Base-by-base conservation (phyloP, 2,113 vertebrate genomes). In the Platycercus adscitus region DNA sequence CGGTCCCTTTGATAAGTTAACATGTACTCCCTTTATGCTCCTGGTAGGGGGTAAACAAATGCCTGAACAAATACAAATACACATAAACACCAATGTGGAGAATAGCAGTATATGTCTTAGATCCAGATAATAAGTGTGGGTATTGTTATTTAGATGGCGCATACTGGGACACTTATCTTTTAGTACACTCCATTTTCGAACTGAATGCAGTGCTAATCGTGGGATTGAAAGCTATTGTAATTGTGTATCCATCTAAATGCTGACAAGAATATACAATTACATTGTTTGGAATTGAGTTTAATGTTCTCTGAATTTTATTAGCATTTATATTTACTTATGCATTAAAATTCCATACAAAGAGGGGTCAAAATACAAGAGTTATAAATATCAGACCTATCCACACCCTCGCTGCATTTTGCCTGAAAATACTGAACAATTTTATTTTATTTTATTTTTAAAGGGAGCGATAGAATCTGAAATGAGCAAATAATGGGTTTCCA, bases 151-250 rank as follows among this genome's bases (percentile, higher is more conserved):
- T 98, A 97, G 98, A 98, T 97, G 97, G 96, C 43, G 66, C 98
- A 97, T 97, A 98, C 97, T 98, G 98, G 97, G 97, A 97, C 97
- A 97, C 97, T 98, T 98, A 98, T 97, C 98, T 98, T 98, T 98
- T 97, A 98, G 96, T 97, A 94, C 97, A 96, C 95, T 98, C 97
- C 94, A 97, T 98, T 98, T 98, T 98, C 98, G 95, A 93, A 97
- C 97, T 97, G 97, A 98, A 98, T 97, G 96, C 97, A 88, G 94
- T 85, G 94, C 97, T 98, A 98, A 98, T 98, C 93, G 88, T 84
- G 84, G 97, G 92, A 97, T 96, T 98, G 98, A 98, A 98, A 98
- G 96, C 96, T 96, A 97, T 97, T 97, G 97, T 98, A 97, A 98
- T 97, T 98, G 98, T 97, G 97, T 97, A 97, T 96, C 97, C 97